Conservation (phyloP, 2,113 vertebrate species). For the Urocynchramus pylzowi region DNA sequence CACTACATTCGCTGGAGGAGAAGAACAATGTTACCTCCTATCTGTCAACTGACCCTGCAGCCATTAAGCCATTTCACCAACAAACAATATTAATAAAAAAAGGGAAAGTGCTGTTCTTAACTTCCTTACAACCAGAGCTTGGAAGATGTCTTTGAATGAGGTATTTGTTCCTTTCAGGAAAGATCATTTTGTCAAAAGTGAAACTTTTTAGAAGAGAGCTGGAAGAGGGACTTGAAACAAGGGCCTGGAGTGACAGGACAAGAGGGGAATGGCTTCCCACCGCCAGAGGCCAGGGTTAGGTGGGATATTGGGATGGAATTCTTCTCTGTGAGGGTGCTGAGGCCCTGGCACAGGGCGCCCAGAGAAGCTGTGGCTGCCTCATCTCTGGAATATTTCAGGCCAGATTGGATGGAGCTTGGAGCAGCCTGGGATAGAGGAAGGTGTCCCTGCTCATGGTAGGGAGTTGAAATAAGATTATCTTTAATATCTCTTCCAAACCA, state of each 20-base stretch:
- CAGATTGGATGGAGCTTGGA: not conserved
- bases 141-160: conserved; percentile 2
- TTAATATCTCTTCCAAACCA: not conserved
- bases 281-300: fast-evolving
- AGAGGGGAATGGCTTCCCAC: not conserved
- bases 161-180: not conserved
- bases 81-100: conserved; percentile 56
- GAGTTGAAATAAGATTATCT: not conserved
- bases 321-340: fast-evolving
- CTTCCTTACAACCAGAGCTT: not conserved
- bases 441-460: not conserved
- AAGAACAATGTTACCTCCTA: conserved; percentile 21
- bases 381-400: not conserved
- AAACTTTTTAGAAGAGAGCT: not conserved
- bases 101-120: conserved; percentile 21
- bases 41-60: conserved; percentile 27
- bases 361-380: not conserved
- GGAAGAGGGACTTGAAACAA: not conserved
- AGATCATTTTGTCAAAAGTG: not conserved
- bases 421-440: not conserved
- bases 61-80: conserved; percentile 50
- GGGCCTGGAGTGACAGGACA: not conserved
- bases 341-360: not conserved
- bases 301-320: not conserved
- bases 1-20: conserved; percentile 6